phyloP scores from a whole-genome alignment of 2,888 invertebrate species.

The Empis livida region DNA sequence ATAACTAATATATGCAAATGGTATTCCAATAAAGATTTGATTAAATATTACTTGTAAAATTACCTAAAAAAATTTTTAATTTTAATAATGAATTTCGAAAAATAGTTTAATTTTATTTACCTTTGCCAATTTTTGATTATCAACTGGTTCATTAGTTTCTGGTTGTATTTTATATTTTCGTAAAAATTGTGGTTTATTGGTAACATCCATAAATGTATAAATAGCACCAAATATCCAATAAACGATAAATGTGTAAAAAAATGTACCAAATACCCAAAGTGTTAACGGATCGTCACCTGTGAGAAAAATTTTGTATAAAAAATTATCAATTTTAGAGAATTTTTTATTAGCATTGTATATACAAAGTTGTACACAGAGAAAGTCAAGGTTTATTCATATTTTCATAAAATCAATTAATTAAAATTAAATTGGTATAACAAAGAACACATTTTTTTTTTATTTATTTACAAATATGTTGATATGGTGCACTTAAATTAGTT shows the following conservation, averaged over 20 bases:
- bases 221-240: slow-evolving; percentile 68
- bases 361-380: too few relatives aligned
- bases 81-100: neutral
- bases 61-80: slow-evolving; percentile 46
- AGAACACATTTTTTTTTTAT: too few relatives aligned
- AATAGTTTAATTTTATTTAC: slow-evolving; percentile 23
- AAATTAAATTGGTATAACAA: too few relatives aligned
- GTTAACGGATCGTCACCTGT: slow-evolving; percentile 48
- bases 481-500: too few relatives aligned
- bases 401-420: too few relatives aligned
- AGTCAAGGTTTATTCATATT: too few relatives aligned
- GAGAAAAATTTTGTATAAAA: slow-evolving; percentile 13
- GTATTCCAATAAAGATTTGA: slow-evolving; percentile 56
- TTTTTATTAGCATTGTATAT: too few relatives aligned
- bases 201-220: slow-evolving; percentile 60
- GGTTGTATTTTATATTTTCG: slow-evolving; percentile 71
- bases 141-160: slow-evolving; percentile 65
- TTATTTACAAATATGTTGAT: too few relatives aligned
- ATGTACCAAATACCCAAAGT: slow-evolving; percentile 51
- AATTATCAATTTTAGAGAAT: too few relatives aligned
- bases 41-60: slow-evolving; percentile 58
- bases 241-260: slow-evolving; percentile 46
- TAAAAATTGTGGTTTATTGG: slow-evolving; percentile 55
- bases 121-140: slow-evolving; percentile 43
- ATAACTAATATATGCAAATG: slow-evolving; percentile 47